Percentiles rank a stretch among this genome's conserved stretches.
Conservation (phyloP, 1,140 invertebrate genomes). For the Hycleus cichorii region DNA sequence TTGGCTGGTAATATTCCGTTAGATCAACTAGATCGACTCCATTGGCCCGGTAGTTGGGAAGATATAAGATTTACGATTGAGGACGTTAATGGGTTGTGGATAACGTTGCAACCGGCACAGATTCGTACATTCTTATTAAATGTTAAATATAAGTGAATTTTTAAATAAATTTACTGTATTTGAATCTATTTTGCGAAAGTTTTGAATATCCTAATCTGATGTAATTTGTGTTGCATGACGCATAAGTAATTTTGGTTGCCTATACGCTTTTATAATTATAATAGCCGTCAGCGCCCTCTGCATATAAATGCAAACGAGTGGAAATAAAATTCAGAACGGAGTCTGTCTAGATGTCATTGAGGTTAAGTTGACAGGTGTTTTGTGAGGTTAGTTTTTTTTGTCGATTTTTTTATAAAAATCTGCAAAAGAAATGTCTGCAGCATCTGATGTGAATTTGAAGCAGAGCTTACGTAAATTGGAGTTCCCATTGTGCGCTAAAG, state of each 20-base stretch:
- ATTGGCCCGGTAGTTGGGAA: slow-evolving; percentile 1
- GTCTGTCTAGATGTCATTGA: no score
- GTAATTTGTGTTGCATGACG: no score
- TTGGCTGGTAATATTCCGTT: slow-evolving; percentile 22
- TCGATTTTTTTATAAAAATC: no score
- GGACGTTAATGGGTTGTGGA: slow-evolving; percentile 1
- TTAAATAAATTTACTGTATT: not conserved
- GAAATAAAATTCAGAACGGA: no score
- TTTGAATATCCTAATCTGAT: no score
- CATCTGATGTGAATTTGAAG: slow-evolving; percentile 33
- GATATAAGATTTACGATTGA: not conserved
- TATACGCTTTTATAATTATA: no score
- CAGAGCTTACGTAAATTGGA: slow-evolving; percentile 48
- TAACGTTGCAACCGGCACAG: slow-evolving; percentile 23
- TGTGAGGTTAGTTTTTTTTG: no score
- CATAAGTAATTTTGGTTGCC: no score
- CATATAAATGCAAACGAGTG: no score
- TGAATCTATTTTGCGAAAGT: no score
- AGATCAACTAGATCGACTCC: slow-evolving; percentile 13
- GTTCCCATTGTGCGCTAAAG: slow-evolving; percentile 56
- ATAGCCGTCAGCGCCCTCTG: no score
- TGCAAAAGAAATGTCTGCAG: slow-evolving; percentile 21
- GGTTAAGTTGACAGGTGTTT: no score
- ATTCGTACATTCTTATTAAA: slow-evolving; percentile 24
- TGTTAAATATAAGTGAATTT: not conserved